Base-by-base conservation (phyloP, 2,888 invertebrate genomes). In the Drosophila suboccidentalis region DNA sequence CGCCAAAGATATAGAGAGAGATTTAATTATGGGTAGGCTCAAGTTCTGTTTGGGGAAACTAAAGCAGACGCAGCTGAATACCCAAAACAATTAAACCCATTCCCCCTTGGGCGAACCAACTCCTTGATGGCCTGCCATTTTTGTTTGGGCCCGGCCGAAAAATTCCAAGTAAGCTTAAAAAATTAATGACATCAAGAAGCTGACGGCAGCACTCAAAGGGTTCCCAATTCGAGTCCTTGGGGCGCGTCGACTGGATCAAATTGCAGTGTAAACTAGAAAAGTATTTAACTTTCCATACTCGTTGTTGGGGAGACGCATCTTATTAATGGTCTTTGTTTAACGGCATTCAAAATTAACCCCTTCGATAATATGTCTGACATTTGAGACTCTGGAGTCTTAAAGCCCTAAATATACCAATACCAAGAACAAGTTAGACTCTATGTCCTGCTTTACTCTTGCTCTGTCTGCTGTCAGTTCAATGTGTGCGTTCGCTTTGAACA, bases 121-220 rank as follows among this genome's bases (percentile, higher is more conserved):
- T 84, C 74, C 87, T 85, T 84, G 86, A 85, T 87, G 91, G 89
- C 80, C 86, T 78, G 87, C 87, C 87, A 87, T 90, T 90, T 85
- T 84, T 66, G 78, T 88, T 78, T 69, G 79, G 65, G 64, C 11
- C 66, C 36, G 19, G 70, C 36, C 62, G 26, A 32, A 70, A 74
- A 82, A 88, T 85, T 87, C 78, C 78, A 89, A 90, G 80, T 80
- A 82, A 85, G 88, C 90, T 88, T 85, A 85, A 85, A 85, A 89
- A 90, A 87, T 87, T 87, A 90, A 90, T 90, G 89, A 81, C 82
- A 90, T 89, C 80, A 89, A 89, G 90, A 89, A 89, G 81, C 71
- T 82, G 71, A 67, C 59, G 60, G 61, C 67, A 67, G 63, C 50
- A 54, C 38, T 67, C 54, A 44, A 68, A 65, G 65, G 64, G 57